Evolutionary conservation across 2,113 vertebrate species (phyloP).

Genomic region (Mobula hypostoma): DNA sequence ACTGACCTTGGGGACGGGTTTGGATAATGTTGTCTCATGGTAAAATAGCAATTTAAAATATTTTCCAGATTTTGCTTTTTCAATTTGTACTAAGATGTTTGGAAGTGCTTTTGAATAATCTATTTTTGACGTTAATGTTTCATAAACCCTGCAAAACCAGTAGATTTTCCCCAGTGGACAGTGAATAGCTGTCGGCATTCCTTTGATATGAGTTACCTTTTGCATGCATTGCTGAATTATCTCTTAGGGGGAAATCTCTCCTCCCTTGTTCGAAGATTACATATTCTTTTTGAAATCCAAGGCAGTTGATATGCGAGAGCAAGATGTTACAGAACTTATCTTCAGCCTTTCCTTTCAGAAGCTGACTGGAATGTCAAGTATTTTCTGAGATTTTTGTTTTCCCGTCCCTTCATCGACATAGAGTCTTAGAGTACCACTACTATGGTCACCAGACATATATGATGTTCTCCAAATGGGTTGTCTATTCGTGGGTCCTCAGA

Average conservation of each 20-base stretch:
- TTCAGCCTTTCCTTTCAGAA: background rate
- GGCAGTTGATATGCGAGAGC: background rate
- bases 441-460: too few species aligned
- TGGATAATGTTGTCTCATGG: background rate
- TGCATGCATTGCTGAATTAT: background rate
- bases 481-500: too few species aligned
- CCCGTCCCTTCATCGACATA: background rate
- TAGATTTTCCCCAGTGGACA: background rate
- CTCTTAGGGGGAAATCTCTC: background rate
- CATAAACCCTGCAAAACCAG: background rate
- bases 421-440: too few species aligned
- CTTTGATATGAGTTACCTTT: background rate
- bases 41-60: background rate
- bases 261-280: background rate
- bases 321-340: background rate
- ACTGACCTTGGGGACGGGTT: background rate
- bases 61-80: background rate
- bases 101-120: constrained; percentile 1
- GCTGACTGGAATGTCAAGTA: background rate
- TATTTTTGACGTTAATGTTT: background rate
- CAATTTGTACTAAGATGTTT: background rate
- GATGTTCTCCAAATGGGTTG: too few species aligned
- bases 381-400: background rate
- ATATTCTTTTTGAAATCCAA: background rate
- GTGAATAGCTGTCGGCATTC: background rate